A percentile compares a stretch with the other conserved stretches of the same genome.
Evolutionary conservation across 1,140 invertebrate species (phyloP).

Genomic region (Agrilus planipennis): DNA sequence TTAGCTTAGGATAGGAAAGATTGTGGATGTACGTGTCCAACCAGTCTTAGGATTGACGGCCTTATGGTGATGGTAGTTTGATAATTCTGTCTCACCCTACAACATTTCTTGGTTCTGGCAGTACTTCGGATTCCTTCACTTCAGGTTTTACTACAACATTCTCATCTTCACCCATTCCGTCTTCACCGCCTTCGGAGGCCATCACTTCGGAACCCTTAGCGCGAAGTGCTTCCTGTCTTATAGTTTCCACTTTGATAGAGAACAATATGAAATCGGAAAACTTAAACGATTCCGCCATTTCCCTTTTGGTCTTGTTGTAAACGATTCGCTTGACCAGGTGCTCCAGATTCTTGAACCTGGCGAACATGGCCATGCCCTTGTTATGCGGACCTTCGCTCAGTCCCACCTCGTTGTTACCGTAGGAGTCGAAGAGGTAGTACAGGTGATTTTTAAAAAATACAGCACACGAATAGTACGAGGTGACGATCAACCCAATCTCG

Average conservation of each 20-base stretch:
- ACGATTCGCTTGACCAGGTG: slow-evolving; percentile 32
- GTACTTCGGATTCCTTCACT: slow-evolving; percentile 8
- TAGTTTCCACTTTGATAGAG: slow-evolving; percentile 16
- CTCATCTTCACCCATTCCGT: slow-evolving; percentile 8
- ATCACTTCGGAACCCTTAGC: too few species aligned
- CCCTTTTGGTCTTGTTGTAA: slow-evolving; percentile 29
- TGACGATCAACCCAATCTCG: slow-evolving; percentile 39
- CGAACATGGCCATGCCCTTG: slow-evolving; percentile 36
- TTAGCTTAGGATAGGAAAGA: too few species aligned
- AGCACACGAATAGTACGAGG: slow-evolving; percentile 38
- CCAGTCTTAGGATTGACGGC: too few species aligned
- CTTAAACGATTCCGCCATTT: slow-evolving; percentile 18
- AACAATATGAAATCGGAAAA: slow-evolving; percentile 28
- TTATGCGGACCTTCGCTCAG: slow-evolving; percentile 30
- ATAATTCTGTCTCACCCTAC: slow-evolving; percentile 9
- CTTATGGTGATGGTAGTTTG: too few species aligned
- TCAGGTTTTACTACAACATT: slow-evolving; percentile 2
- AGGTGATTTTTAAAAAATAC: slow-evolving; percentile 37
- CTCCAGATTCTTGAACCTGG: slow-evolving; percentile 34
- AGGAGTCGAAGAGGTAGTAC: slow-evolving; percentile 39
- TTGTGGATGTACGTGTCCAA: too few species aligned
- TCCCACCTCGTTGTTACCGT: slow-evolving; percentile 38
- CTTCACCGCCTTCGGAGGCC: slow-evolving; percentile 5
- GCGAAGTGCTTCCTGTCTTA: slow-evolving; percentile 9
- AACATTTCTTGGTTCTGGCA: slow-evolving; percentile 8